Conservation (phyloP, 2,888 invertebrate genomes). For the Clivina fossor region DNA sequence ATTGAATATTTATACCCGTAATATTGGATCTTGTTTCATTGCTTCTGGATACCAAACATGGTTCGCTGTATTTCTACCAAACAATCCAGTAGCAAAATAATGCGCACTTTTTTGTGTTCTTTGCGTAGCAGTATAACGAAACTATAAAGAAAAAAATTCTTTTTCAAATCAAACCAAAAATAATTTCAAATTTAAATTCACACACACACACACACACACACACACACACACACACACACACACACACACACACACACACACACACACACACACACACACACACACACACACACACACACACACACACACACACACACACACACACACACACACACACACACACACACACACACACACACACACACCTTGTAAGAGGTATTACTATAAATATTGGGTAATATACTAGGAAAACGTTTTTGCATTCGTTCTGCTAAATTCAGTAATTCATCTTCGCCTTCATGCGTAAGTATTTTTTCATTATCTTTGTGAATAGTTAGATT, state of each 20-base stretch:
- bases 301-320: too few species aligned
- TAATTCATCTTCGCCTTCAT: slow-evolving; percentile 79
- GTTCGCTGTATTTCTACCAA: slow-evolving; percentile 64
- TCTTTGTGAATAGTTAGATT: slow-evolving; percentile 54
- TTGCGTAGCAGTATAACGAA: slow-evolving; percentile 76
- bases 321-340: too few species aligned
- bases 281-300: too few species aligned
- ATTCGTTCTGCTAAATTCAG: slow-evolving; percentile 71
- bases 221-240: too few species aligned
- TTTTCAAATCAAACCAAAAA: slow-evolving; percentile 16
- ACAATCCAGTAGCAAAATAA: slow-evolving; percentile 73
- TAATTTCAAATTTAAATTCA: neutral
- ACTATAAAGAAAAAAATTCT: slow-evolving; percentile 56
- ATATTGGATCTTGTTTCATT: slow-evolving; percentile 54
- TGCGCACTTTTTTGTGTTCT: slow-evolving; percentile 74
- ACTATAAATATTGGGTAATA: slow-evolving; percentile 64
- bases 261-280: too few species aligned
- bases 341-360: slow-evolving; percentile 57
- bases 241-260: too few species aligned
- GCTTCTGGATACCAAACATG: slow-evolving; percentile 67
- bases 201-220: too few species aligned
- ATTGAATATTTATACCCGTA: slow-evolving; percentile 47
- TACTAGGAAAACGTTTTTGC: slow-evolving; percentile 68
- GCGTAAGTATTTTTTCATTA: slow-evolving; percentile 63
- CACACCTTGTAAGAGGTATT: slow-evolving; percentile 57